Base-by-base conservation (phyloP, 2,797 vertebrate genomes). In the Catamblyrhynchus diadema region DNA sequence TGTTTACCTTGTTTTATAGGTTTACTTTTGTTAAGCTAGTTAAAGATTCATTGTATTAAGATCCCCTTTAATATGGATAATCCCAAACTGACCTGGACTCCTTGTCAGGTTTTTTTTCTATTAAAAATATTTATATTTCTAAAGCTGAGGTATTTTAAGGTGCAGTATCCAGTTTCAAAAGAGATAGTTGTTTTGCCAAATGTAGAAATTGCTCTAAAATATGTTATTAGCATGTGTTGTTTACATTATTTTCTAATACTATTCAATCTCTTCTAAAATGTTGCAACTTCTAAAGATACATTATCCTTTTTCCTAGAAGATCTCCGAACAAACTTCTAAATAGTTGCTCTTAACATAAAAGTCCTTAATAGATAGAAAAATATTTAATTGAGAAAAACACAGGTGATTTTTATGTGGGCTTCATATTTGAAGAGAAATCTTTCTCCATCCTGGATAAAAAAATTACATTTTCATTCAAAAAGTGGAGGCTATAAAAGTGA, bases 1-100 rank as follows among this genome's bases (percentile, higher is more conserved):
- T 98, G 98, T 98, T 98, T 98, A 99, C 98, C 98, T 98, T 98
- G 97, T 98, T 98, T 98, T 96, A 98, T 98, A 98, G 98, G 98
- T 98, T 98, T 98, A 98, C 98, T 98, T 98, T 98, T 98, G 98
- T 98, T 98, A 98, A 98, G 96, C 97, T 98, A 96, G 97, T 97
- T 98, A 97, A 97, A 98, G 93, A 97, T 97, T 97, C 93, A 14
- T 97, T 98, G 97, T 98, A 96, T 98, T 98, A 97, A 98, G 94
- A 95, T 87, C 94, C 12, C 95, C 91, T 97, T 98, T 98, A 98
- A 97, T 98, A 97, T 93, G 97, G 97, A 96, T 98, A 98, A 98
- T 98, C 96, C 97, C 96, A 96, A 96, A 98, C 95, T 97, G 96
- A 97, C 97, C 96, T 97, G 96, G 95, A 97, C 97, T 98, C 91